Evolutionary conservation across 2,113 vertebrate genomes (phyloP).

Genomic region (Xerus inauris): DNA sequence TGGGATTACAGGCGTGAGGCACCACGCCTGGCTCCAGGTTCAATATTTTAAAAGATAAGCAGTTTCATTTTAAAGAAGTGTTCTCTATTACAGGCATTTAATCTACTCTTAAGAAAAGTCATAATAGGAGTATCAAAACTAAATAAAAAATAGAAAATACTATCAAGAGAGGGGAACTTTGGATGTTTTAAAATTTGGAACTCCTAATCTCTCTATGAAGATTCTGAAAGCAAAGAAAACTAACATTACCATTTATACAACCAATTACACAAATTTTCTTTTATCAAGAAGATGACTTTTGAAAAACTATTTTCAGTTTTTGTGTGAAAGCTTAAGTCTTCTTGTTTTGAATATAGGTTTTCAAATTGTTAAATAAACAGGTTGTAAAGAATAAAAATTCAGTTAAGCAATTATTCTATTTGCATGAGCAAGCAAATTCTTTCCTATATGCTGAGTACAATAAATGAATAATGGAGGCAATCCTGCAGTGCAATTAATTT

Average conservation of each 20-base stretch:
- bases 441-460: not conserved
- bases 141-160: not conserved
- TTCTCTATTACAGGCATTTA: not conserved
- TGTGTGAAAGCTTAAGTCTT: not conserved
- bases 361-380: not conserved
- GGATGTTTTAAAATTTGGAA: conserved; percentile 38
- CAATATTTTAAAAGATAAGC: conserved; percentile 12
- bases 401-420: not conserved
- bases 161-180: not conserved
- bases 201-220: not conserved
- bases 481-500: not conserved
- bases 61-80: conserved; percentile 46
- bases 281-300: not conserved
- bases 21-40: too few relatives aligned
- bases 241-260: not conserved
- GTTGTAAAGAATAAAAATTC: not conserved
- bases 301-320: not conserved
- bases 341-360: not conserved
- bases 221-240: conserved; percentile 27
- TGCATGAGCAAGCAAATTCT: not conserved
- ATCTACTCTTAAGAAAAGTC: conserved; percentile 17
- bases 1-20: too few relatives aligned
- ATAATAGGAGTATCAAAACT: not conserved
- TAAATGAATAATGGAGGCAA: conserved; percentile 14
- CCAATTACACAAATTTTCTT: not conserved